Evolutionary conservation across 2,888 invertebrate genomes (phyloP).

Genomic region (Osedax fenrisi): DNA sequence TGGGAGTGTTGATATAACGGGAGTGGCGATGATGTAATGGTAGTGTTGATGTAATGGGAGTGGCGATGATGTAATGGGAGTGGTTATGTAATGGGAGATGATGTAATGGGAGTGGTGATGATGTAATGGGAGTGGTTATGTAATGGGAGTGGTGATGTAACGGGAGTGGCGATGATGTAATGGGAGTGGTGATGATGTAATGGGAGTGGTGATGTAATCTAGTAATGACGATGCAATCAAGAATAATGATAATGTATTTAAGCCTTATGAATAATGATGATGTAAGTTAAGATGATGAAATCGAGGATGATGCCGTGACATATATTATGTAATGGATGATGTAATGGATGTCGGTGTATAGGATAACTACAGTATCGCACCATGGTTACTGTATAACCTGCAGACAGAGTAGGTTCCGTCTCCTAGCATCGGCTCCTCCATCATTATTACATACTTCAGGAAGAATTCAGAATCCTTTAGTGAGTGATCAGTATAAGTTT

Average conservation of each 20-base stretch:
- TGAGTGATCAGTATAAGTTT: too few relatives aligned
- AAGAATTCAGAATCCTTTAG: conserved; percentile 73
- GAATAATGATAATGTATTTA: too few relatives aligned
- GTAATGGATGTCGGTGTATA: too few relatives aligned
- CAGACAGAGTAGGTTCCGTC: conserved; percentile 82
- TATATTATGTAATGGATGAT: too few relatives aligned
- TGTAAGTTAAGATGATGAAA: too few relatives aligned
- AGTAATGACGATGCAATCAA: conserved; percentile 59
- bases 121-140: not conserved
- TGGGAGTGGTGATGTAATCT: conserved; percentile 78
- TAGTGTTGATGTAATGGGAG: not conserved
- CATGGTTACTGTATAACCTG: too few relatives aligned
- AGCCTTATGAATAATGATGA: too few relatives aligned
- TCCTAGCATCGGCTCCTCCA: conserved; percentile 61
- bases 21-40: too few relatives aligned
- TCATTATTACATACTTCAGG: conserved; percentile 66
- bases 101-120: not conserved
- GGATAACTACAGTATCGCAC: too few relatives aligned
- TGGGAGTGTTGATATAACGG: too few relatives aligned
- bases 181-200: conserved; percentile 55
- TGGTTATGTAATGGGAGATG: not conserved
- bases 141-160: not conserved
- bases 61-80: not conserved
- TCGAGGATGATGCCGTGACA: too few relatives aligned
- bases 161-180: not conserved